Percentiles rank a stretch among this genome's conserved stretches.
These are phyloP conservation scores for Astropecten irregularis DNA, from an alignment of 53 echinoderm and acorn worm species.

Conservation along the genomic window DNA sequence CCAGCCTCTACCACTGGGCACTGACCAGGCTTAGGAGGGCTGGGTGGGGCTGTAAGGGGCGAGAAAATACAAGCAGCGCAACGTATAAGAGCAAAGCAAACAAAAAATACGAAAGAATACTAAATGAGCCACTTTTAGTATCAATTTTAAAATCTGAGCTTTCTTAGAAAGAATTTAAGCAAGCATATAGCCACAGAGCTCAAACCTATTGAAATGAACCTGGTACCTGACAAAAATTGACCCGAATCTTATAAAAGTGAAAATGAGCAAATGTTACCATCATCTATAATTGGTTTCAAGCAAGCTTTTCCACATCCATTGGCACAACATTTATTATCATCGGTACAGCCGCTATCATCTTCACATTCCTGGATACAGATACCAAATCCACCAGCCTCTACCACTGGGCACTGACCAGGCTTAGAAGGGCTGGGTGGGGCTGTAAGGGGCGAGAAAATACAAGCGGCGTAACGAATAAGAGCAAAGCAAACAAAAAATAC, in stretches of 20 bases:
- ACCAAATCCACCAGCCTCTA: slow-evolving; percentile 22
- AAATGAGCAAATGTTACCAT: no score
- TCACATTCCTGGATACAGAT: slow-evolving; percentile 49
- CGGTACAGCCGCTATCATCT: slow-evolving; percentile 25
- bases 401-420: slow-evolving; percentile 39
- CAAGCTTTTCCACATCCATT: slow-evolving; percentile 45
- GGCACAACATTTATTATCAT: slow-evolving; percentile 24
- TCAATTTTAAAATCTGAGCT: no score
- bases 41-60: slow-evolving; percentile 7
- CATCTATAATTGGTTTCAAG: background rate
- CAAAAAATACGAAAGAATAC: no score
- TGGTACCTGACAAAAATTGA: background rate
- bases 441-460: slow-evolving; percentile 29
- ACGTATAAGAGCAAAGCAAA: no score
- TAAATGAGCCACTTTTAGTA: no score
- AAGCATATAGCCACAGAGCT: no score
- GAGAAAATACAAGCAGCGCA: slow-evolving; percentile 13
- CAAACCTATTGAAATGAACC: background rate
- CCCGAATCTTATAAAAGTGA: no score
- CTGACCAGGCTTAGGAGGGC: slow-evolving; percentile 32
- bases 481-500: no score
- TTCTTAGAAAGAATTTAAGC: no score
- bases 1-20: slow-evolving; percentile 32
- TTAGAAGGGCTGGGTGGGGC: slow-evolving; percentile 10
- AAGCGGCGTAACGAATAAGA: no score